Evolutionary conservation across 2,797 vertebrate species (phyloP), one percentile per base, ranked within the genome.

Genomic region (Acanthiza pusilla): DNA sequence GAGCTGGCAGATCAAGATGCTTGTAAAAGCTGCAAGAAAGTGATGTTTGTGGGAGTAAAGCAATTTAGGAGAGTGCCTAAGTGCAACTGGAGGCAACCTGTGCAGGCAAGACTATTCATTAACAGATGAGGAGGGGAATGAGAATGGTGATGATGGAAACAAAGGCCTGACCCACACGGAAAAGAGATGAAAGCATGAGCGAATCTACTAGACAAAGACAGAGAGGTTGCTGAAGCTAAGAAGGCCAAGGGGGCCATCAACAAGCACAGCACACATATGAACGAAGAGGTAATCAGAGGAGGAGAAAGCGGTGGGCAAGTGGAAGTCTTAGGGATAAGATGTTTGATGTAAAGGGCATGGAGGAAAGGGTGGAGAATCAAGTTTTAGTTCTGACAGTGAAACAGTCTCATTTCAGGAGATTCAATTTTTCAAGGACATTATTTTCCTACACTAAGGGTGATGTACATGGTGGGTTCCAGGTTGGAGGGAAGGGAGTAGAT

Each of bases 11-110:
- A 87, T 32, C 57, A 58, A 50, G 53, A 36, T 61, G 40, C 81
- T 83, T 68, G 47, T 71, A 91, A 83, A 84, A 92, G 60, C 89
- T 85, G 26, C 54, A 63, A 77, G 25, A 82, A 84, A 85, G 54
- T 57, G 22, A 80, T 83, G 74, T 91, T 82, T 82, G 60, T 61
- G 34, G 43, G 27, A 27, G 5, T 48, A 55, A 93, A 68, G 84
- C 72, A 95, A 96, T 93, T 85, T 87, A 93, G 45, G 38, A 93
- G 83, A 95, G 86, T 91, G 86, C 75, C 47, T 91, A 61, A 89
- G 81, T 91, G 66, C 85, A 92, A 95, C 26, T 3, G 7, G 21
- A 92, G 43, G 62, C 66, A 87, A 88, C 80, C 42, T 82, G 67
- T n/a, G 43, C 47, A 89, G 75, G 78, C 78, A 91, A 85, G 68